Evolutionary conservation across 1,140 invertebrate genomes (phyloP).

Genomic region (Pseudomyrmex sp.): DNA sequence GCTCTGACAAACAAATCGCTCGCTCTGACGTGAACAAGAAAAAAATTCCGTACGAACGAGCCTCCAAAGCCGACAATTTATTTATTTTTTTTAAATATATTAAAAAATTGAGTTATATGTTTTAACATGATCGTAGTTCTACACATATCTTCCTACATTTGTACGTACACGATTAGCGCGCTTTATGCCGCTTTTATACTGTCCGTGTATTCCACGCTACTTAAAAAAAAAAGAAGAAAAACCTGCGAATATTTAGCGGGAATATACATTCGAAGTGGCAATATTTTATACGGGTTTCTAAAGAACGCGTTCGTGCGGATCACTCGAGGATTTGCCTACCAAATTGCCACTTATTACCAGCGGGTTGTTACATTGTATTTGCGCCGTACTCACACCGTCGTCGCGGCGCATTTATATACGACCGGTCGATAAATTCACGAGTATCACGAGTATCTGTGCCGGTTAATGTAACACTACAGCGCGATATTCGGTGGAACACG

Average conservation of each 20-base stretch:
- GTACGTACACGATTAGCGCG: no score
- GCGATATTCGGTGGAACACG: not conserved
- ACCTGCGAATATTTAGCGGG: conserved; percentile 33
- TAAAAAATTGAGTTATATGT: no score
- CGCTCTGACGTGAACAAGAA: conserved; percentile 18
- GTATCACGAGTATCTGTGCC: not conserved
- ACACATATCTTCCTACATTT: no score
- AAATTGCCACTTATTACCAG: conserved; percentile 78
- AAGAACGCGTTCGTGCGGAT: conserved; percentile 2
- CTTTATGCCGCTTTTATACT: no score
- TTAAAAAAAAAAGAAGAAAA: no score
- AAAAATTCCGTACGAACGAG: not conserved
- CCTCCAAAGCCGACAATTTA: not conserved
- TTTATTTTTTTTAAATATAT: no score
- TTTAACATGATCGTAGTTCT: no score
- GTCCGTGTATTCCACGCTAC: no score
- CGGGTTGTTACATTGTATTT: conserved; percentile 75
- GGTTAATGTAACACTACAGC: not conserved
- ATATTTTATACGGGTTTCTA: conserved; percentile 14
- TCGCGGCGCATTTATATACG: not conserved
- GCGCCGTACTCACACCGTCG: conserved; percentile 24
- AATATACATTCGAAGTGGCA: not conserved
- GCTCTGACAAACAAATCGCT: conserved; percentile 22
- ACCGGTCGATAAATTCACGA: no score
- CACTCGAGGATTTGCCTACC: conserved; percentile 63